Conservation (phyloP, 2,797 vertebrate genomes). For the Leuciscus waleckii region DNA sequence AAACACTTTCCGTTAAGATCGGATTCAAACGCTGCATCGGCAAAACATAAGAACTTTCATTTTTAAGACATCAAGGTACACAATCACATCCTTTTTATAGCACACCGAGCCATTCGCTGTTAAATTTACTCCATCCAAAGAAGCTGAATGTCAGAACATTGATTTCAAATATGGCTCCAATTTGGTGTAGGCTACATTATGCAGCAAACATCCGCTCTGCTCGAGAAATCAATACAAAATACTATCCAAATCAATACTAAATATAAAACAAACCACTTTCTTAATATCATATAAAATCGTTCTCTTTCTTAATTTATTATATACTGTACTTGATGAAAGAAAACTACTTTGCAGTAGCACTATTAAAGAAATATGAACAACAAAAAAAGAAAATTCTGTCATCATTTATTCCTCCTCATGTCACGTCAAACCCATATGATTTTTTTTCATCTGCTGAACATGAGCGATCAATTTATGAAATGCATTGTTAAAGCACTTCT, state of each 20-base stretch:
- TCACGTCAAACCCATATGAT: not conserved
- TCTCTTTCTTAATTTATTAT: not conserved
- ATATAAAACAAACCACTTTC: constrained; percentile 2
- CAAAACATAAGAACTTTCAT: constrained; percentile 1
- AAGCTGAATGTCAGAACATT: constrained; percentile 16
- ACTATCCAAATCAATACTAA: not conserved
- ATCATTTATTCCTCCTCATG: not conserved
- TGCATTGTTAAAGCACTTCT: not conserved
- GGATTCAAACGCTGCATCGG: not conserved
- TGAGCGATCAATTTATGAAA: not conserved
- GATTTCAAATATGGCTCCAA: constrained; percentile 21
- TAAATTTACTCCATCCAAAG: not conserved
- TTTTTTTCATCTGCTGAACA: not conserved
- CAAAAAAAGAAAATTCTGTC: not conserved
- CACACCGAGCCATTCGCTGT: not conserved
- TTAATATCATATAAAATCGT: not conserved
- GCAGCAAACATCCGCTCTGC: not conserved
- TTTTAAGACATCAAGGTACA: not conserved
- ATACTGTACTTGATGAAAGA: not conserved
- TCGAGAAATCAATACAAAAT: constrained; percentile 13
- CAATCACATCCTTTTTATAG: not conserved
- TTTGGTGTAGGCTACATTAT: constrained; percentile 3
- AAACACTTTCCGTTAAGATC: not conserved
- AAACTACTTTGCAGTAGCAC: not conserved
- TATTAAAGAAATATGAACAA: not conserved